These are phyloP conservation scores for Calameuta idolon DNA, from an alignment of 2,888 invertebrate genomes.

Conservation along the genomic window DNA sequence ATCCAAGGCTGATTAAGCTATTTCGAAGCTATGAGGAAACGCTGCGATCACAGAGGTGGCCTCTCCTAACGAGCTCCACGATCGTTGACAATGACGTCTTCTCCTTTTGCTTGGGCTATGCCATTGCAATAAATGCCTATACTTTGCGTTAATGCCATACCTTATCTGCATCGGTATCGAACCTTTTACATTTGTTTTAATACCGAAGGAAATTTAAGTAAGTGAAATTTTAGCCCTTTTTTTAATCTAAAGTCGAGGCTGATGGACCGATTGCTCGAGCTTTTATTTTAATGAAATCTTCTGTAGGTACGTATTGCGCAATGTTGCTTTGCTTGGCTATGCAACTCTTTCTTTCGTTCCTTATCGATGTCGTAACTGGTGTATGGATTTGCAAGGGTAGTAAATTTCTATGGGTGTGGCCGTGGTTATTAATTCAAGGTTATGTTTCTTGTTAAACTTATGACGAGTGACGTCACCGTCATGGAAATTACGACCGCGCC, in stretches of 20 bases:
- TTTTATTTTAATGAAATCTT: background rate
- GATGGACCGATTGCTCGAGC: background rate
- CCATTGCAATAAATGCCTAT: background rate
- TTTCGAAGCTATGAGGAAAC: slow-evolving; percentile 26
- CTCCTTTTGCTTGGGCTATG: background rate
- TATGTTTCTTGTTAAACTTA: background rate
- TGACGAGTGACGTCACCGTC: background rate
- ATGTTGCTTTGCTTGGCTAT: background rate
- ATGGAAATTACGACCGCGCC: background rate
- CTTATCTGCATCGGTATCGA: background rate
- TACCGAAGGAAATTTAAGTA: background rate
- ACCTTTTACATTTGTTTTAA: background rate
- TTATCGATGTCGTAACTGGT: background rate
- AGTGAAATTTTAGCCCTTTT: background rate
- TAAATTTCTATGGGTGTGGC: background rate
- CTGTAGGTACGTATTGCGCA: background rate
- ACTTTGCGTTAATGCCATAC: background rate
- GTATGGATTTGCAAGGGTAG: background rate
- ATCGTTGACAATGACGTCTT: slow-evolving; percentile 14
- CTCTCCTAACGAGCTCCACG: slow-evolving; percentile 16
- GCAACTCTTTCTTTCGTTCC: background rate
- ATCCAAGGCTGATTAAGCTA: slow-evolving; percentile 29
- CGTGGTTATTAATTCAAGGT: background rate
- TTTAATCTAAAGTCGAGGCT: background rate
- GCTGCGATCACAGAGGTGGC: slow-evolving; percentile 11